These are phyloP conservation scores for Gymnarchus niloticus DNA, from an alignment of 2,113 vertebrate genomes.

Conservation along the genomic window DNA sequence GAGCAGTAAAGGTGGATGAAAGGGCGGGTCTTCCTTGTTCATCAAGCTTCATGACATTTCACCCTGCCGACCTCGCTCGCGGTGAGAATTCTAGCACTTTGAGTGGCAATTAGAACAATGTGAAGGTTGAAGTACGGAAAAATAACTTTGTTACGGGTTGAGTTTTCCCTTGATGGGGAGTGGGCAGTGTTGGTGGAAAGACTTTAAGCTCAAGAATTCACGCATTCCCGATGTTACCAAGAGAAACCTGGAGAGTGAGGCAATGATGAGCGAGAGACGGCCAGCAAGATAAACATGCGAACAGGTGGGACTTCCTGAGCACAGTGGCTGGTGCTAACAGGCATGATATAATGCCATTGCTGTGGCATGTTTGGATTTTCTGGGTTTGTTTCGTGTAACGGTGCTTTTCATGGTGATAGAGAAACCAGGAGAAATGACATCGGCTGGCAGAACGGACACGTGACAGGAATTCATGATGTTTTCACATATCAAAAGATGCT, in stretches of 20 bases:
- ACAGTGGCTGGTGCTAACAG: neutral
- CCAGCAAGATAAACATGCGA: neutral
- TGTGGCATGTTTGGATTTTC: neutral
- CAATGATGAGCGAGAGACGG: neutral
- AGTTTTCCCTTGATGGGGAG: neutral
- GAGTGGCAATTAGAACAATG: neutral
- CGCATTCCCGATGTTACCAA: neutral
- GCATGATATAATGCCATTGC: neutral
- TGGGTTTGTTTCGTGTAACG: conserved; percentile 29
- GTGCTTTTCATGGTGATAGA: conserved; percentile 24
- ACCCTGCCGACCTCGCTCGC: neutral
- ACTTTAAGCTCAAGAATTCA: neutral
- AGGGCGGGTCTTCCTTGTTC: neutral
- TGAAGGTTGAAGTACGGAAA: neutral
- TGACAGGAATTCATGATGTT: conserved; percentile 54
- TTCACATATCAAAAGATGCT: conserved; percentile 33
- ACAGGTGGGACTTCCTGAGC: neutral
- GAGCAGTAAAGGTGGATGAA: neutral
- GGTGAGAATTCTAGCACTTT: neutral
- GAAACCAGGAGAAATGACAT: conserved; percentile 35
- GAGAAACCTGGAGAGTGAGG: neutral
- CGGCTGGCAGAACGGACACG: conserved; percentile 42
- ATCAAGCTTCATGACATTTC: neutral
- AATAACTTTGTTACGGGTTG: neutral
- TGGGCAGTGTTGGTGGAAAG: neutral